Evolutionary conservation across 2,797 vertebrate species (phyloP), one percentile per base, ranked within the genome.

Genomic region (Columba guinea): DNA sequence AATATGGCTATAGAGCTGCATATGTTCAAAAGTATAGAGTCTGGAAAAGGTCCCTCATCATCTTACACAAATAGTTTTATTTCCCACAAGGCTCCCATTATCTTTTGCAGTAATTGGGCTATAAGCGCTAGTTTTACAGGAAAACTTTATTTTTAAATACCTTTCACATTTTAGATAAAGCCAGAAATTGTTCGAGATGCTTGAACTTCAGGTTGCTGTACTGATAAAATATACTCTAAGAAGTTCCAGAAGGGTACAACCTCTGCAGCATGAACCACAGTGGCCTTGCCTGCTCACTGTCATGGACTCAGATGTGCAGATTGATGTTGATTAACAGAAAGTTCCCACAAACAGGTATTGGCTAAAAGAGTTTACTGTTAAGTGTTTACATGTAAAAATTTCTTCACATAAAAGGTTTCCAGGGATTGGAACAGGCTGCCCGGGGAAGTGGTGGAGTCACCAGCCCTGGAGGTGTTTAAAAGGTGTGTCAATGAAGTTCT

Each of bases 131-230:
- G 64, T 18, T 89, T 92, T 73, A 91, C 63, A 80, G 1, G 7
- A 91, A 97, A 97, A 67, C 34, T 46, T 65, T 16, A 60, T 80
- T 95, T 78, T 89, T 3, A 92, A 97, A 94, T 74, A 70, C n/a
- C 92, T 91, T 97, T 96, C 68, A 68, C 89, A 71, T 93, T 97
- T 97, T 69, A 87, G 90, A 89, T 78, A 73, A 95, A 92, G 86
- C 3, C 1, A 96, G 93, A 91, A 96, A 92, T 80, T 16, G 5
- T 95, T 89, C 91, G 81, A 84, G 89, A 87, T 7, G 28, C 88
- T 93, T 94, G 88, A 94, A 95, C 77, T 92, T 97, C 84, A 89
- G 75, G 93, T 71, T 84, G 52, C 77, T 88, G 75, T n/a, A 20
- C 76, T 58, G 91, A 93, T 95, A 95, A 96, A 95, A 92, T 10